Evolutionary conservation across 2,113 vertebrate species (phyloP).

Genomic region (Tor tambroides): DNA sequence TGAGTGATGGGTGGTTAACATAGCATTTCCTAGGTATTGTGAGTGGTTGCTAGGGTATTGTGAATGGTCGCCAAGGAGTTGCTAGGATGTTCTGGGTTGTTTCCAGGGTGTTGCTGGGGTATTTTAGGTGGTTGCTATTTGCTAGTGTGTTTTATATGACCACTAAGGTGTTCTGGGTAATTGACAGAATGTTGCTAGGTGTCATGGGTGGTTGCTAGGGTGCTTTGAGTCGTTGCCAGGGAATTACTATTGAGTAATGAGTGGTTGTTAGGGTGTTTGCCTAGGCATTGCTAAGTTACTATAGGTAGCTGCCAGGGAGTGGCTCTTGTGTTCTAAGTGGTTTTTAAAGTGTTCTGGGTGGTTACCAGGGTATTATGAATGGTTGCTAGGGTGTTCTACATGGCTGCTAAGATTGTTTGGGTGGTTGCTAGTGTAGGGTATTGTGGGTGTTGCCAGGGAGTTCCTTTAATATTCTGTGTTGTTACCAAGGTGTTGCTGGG

Average conservation of each 20-base stretch:
- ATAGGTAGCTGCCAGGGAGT: no score
- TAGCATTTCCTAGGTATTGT: background rate
- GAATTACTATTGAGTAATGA: background rate
- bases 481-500: no score
- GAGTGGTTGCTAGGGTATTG: background rate
- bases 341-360: no score
- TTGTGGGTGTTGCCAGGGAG: background rate
- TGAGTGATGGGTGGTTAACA: background rate
- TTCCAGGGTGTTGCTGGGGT: background rate
- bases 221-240: background rate
- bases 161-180: background rate
- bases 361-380: background rate
- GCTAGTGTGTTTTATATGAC: background rate
- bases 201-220: background rate
- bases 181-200: background rate
- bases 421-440: background rate
- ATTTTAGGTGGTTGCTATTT: no score
- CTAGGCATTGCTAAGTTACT: background rate
- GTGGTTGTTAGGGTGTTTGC: background rate
- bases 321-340: background rate
- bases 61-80: background rate
- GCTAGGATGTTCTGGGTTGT: background rate
- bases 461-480: background rate
- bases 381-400: background rate
- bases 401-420: background rate